A percentile compares a stretch with the other conserved stretches of the same genome.
phyloP scores from a whole-genome alignment of 2,888 invertebrate genomes.

The Malthinus seriepunctatus region DNA sequence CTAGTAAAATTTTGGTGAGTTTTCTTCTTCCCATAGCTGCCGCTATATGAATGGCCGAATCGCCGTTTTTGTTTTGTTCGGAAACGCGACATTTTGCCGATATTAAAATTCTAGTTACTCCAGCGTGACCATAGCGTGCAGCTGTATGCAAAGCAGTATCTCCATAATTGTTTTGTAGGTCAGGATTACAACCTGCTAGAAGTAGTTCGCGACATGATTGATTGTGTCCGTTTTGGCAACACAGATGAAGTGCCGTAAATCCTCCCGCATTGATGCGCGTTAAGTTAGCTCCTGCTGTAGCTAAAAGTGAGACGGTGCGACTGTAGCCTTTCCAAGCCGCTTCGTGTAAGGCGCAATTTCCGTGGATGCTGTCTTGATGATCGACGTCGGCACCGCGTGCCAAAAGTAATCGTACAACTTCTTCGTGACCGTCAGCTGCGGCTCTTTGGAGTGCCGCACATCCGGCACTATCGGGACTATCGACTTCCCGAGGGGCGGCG shows the following conservation, averaged over 20 bases:
- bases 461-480: conserved; percentile 61
- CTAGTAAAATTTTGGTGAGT: conserved; percentile 85
- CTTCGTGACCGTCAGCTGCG: conserved; percentile 80
- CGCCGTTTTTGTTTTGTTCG: conserved; percentile 94
- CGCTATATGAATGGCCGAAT: conserved; percentile 91
- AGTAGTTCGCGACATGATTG: conserved; percentile 89
- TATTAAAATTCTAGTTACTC: conserved; percentile 90
- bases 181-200: conserved; percentile 83
- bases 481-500: conserved; percentile 57
- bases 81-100: conserved; percentile 84
- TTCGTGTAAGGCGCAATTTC: conserved; percentile 92
- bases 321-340: conserved; percentile 95
- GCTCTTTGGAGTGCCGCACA: conserved; percentile 79
- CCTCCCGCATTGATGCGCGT: conserved; percentile 80
- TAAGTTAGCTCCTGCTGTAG: conserved; percentile 66
- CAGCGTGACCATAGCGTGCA: conserved; percentile 94
- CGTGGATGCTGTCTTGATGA: conserved; percentile 81
- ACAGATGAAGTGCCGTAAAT: conserved; percentile 91
- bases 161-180: conserved; percentile 92
- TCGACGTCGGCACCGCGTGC: conserved; percentile 71
- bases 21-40: conserved; percentile 93
- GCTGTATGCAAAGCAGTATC: conserved; percentile 94
- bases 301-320: conserved; percentile 75
- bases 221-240: conserved; percentile 96
- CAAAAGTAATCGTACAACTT: conserved; percentile 71